Percentiles rank a stretch among this genome's conserved stretches.
Conservation (phyloP, 2,888 invertebrate species). For the Tipula vernalis region DNA sequence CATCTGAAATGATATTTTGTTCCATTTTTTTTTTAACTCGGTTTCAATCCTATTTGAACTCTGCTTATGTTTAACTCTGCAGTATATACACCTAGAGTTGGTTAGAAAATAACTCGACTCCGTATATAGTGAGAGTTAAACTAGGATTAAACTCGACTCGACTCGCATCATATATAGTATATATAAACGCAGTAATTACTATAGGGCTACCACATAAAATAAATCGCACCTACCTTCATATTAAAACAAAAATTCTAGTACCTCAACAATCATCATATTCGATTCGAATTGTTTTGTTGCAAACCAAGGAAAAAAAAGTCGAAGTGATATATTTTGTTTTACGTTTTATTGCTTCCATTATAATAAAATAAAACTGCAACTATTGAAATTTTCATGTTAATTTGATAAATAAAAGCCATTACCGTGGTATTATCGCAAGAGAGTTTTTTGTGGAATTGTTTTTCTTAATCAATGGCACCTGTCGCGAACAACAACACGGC, state of each 20-base stretch:
- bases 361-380: not conserved
- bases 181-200: too few species aligned
- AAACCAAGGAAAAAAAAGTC: not conserved
- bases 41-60: too few species aligned
- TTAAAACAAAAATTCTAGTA: not conserved
- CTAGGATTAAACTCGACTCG: too few species aligned
- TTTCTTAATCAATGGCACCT: not conserved
- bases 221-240: not conserved
- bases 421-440: not conserved
- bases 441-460: not conserved
- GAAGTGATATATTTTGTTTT: not conserved
- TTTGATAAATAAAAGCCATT: not conserved
- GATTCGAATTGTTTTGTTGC: not conserved
- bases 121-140: too few species aligned
- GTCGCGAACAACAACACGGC: conserved; percentile 4
- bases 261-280: not conserved
- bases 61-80: too few species aligned
- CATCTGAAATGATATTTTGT: too few species aligned
- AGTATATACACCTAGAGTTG: too few species aligned
- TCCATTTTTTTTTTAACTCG: too few species aligned
- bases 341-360: not conserved
- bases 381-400: not conserved
- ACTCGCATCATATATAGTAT: too few species aligned
- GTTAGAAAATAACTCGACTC: too few species aligned
- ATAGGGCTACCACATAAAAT: too few species aligned